Base-by-base conservation (phyloP, 2,888 invertebrate genomes). In the Bellardia bayeri region DNA sequence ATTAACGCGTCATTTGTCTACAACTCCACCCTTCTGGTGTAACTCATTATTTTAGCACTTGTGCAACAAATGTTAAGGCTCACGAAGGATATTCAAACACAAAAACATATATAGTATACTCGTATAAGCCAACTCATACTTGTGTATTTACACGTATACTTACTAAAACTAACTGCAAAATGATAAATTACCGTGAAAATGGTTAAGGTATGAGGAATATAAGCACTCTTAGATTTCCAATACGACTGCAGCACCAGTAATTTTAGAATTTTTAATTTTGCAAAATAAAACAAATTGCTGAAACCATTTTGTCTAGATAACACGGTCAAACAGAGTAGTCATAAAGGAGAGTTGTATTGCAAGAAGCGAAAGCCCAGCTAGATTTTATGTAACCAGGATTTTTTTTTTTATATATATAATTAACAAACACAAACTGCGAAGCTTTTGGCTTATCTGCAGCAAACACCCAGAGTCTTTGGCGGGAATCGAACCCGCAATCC, bases 1-100 rank as follows among this genome's bases (percentile, higher is more conserved):
- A 81, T 85, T 84, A 87, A 87, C 81, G 84, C 68, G 82, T 85
- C 84, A 82, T 85, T 87, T 87, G 84, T 87, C 84, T 85, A 87
- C 87, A 87, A 84, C 78, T 85, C 84, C 84, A 74, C 84, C 87
- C 83, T 82, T 87, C 56, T 82, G 87, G 68, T 87, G 87, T 87
- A 87, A 87, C 84, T 87, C 82, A 85, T 87, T 87, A 87, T 82
- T 87, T 85, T 79, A 87, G 82, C 87, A 87, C 87, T 85, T 87
- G 84, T 85, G 74, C 87, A 82, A 87, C 79, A 87, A 84, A 84
- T 85, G 79, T 74, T 54, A 63, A 63, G 54, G n/a, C 63, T 61
- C 85, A 78, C 66, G 78, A 78, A 82, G 64, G 37, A 61, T 37
- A 64, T 13, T n/a, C 9, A 2, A 5, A 56, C 11, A n/a, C 6